phyloP scores from a whole-genome alignment of 2,113 vertebrate species.

The Saimiri boliviensis region DNA sequence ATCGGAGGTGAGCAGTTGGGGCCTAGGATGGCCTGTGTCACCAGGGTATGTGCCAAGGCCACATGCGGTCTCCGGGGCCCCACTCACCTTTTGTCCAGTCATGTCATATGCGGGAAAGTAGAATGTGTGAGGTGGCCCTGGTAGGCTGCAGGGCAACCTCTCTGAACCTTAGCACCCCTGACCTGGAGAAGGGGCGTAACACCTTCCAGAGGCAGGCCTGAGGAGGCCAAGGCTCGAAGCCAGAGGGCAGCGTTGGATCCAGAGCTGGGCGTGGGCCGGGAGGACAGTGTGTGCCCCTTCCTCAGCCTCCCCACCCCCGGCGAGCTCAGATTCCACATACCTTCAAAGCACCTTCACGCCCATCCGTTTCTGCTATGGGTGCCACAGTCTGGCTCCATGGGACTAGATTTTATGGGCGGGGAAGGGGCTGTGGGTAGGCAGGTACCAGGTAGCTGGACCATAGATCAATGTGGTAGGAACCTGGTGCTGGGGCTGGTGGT shows the following conservation, averaged over 20 bases:
- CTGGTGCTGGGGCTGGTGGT: not conserved
- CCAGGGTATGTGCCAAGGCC: not conserved
- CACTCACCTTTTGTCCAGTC: rapidly evolving
- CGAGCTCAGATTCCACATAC: not conserved
- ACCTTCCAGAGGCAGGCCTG: not conserved
- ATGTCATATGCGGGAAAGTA: rapidly evolving
- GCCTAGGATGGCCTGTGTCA: not conserved
- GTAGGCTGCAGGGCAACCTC: not conserved
- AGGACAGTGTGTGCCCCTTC: not conserved
- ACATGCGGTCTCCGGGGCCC: not conserved
- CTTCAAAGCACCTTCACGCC: not conserved
- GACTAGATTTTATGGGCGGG: not conserved
- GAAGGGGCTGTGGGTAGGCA: not conserved
- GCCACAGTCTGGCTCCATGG: not conserved
- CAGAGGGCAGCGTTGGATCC: not conserved
- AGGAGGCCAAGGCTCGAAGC: not conserved
- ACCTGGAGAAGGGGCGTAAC: not conserved
- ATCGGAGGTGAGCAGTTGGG: not conserved
- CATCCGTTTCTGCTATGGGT: not conserved
- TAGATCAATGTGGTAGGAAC: rapidly evolving
- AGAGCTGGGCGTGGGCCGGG: not conserved
- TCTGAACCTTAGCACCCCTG: not conserved
- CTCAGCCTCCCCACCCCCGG: not conserved
- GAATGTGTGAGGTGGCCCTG: not conserved
- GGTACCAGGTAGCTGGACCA: not conserved